Evolutionary conservation across 2,797 vertebrate species (phyloP).

Genomic region (Steatocranus sp.): DNA sequence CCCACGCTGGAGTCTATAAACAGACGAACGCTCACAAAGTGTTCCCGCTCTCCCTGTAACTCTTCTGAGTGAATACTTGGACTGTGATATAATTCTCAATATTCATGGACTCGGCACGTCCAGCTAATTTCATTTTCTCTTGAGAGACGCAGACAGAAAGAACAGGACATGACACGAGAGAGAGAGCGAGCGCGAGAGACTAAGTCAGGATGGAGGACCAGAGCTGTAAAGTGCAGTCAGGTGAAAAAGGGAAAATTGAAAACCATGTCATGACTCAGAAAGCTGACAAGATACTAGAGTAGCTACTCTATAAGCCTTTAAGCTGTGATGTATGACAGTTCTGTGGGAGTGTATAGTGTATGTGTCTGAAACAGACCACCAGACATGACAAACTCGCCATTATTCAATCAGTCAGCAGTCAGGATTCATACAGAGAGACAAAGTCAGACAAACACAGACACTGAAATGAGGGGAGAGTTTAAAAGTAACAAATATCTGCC

Average conservation of each 20-base stretch:
- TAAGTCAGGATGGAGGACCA: neutral
- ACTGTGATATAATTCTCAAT: constrained; percentile 3
- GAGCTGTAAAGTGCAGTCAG: constrained; percentile 42
- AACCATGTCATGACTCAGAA: constrained; percentile 51
- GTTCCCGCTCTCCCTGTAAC: neutral
- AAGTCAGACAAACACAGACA: neutral
- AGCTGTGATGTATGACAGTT: constrained; percentile 21
- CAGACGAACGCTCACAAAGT: neutral
- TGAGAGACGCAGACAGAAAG: neutral
- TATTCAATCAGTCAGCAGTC: constrained; percentile 9
- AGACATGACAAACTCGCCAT: constrained; percentile 1
- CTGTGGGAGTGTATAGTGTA: neutral
- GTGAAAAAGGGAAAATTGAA: constrained; percentile 55
- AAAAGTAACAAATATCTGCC: neutral
- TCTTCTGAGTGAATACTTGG: neutral
- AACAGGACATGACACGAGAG: neutral
- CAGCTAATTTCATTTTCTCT: constrained; percentile 20
- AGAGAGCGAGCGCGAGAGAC: neutral
- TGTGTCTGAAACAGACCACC: neutral
- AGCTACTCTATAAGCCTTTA: constrained; percentile 27
- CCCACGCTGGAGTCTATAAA: neutral
- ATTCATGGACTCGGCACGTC: neutral
- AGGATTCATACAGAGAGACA: neutral
- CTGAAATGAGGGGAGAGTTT: neutral
- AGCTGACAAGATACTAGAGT: constrained; percentile 38